Evolutionary conservation across 1,140 invertebrate genomes (phyloP).

Genomic region (Venustaconcha ellipsiformis): DNA sequence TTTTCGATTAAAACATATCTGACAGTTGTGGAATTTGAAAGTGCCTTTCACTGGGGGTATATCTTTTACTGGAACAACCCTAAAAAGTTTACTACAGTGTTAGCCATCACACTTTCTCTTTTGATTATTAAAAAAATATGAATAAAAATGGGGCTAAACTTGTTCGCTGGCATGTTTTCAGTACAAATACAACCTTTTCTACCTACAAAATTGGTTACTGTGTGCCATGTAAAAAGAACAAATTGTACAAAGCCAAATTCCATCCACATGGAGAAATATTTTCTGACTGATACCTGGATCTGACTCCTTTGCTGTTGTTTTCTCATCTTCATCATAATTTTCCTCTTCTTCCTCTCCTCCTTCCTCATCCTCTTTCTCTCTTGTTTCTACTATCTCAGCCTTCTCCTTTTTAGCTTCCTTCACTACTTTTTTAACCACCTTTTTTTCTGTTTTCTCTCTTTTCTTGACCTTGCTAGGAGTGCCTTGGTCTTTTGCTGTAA

Average conservation of each 20-base stretch:
- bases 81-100: too few species aligned
- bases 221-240: not conserved
- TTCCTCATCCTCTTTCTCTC: slow-evolving; percentile 26
- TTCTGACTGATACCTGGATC: not conserved
- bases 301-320: slow-evolving; percentile 2
- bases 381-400: slow-evolving; percentile 1
- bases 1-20: too few species aligned
- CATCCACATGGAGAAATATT: not conserved
- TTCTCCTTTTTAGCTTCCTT: slow-evolving; percentile 21
- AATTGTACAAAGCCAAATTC: not conserved
- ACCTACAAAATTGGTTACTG: not conserved
- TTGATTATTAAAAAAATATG: too few species aligned
- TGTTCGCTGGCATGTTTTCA: not conserved
- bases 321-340: slow-evolving; percentile 23
- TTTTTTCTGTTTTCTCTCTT: too few species aligned
- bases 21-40: too few species aligned
- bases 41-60: too few species aligned
- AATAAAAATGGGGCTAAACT: not conserved
- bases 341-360: slow-evolving; percentile 19
- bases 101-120: too few species aligned
- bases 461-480: too few species aligned
- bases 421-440: too few species aligned
- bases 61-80: too few species aligned
- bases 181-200: not conserved
- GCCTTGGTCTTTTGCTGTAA: too few species aligned